Evolutionary conservation across 2,113 vertebrate species (phyloP).

Genomic region (Gallinago media): DNA sequence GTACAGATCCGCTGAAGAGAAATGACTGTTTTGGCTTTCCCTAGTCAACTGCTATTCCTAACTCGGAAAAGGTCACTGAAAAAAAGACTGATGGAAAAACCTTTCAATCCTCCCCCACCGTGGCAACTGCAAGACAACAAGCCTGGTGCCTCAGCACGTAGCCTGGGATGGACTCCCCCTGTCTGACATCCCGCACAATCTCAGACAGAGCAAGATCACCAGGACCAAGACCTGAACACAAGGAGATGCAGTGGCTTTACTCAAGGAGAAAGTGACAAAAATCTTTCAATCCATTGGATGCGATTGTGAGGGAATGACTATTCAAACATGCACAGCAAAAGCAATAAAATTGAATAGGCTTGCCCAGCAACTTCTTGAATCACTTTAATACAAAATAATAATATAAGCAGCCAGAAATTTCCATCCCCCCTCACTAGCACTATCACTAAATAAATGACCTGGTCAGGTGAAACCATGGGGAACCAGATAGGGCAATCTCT

Average conservation of each 20-base stretch:
- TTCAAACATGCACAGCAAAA: not conserved
- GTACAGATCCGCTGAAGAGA: not conserved
- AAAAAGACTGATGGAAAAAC: not conserved
- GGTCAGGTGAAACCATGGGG: not conserved
- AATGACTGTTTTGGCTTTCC: not conserved
- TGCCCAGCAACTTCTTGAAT: not conserved
- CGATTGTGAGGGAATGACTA: not conserved
- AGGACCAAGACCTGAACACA: not conserved
- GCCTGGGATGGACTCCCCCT: not conserved
- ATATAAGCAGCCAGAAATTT: not conserved
- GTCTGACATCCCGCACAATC: not conserved
- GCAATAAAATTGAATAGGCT: not conserved
- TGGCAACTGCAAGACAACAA: not conserved
- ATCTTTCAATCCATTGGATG: not conserved
- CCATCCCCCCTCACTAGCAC: rapidly evolving
- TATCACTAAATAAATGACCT: not conserved
- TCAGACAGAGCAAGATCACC: not conserved
- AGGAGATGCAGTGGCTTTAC: not conserved
- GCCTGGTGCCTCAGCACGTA: not conserved
- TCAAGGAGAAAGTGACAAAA: not conserved
- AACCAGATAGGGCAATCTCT: not conserved
- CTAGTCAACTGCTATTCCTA: not conserved
- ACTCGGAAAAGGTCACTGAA: conserved; percentile 35
- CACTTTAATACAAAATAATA: not conserved
- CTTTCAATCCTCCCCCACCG: not conserved